A percentile compares a stretch with the other conserved stretches of the same genome.
Conservation (phyloP, 1,140 invertebrate genomes). For the Listronotus oregonensis region DNA sequence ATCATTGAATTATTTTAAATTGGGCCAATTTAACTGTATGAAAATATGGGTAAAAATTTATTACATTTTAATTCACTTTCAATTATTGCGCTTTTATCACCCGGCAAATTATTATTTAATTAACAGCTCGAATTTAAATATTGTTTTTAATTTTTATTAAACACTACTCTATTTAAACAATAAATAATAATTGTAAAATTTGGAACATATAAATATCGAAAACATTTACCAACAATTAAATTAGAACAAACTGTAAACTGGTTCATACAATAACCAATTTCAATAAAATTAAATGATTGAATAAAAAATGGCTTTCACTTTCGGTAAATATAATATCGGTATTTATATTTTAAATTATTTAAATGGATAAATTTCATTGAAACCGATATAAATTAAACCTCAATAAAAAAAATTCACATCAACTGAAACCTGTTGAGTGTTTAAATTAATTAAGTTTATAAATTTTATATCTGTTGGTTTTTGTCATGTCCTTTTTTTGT, state of each 20-base stretch:
- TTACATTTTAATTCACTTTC: slow-evolving; percentile 13
- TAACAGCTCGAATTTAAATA: slow-evolving; percentile 10
- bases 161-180: slow-evolving; percentile 14
- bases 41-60: slow-evolving; percentile 9
- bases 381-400: slow-evolving; percentile 25
- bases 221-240: slow-evolving; percentile 14
- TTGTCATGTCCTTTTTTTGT: background rate
- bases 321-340: slow-evolving; percentile 21
- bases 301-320: slow-evolving; percentile 33
- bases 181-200: slow-evolving; percentile 21
- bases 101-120: slow-evolving; percentile 11
- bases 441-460: slow-evolving; percentile 35
- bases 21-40: background rate
- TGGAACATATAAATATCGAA: slow-evolving; percentile 15
- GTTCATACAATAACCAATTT: slow-evolving; percentile 22
- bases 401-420: slow-evolving; percentile 31
- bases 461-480: slow-evolving; percentile 4
- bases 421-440: slow-evolving; percentile 36
- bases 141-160: slow-evolving; percentile 17
- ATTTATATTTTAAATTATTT: slow-evolving; percentile 32
- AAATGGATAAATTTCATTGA: slow-evolving; percentile 28
- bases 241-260: slow-evolving; percentile 36
- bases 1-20: background rate
- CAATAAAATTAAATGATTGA: slow-evolving; percentile 15
- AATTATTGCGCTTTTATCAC: slow-evolving; percentile 8